Conservation (phyloP, 2,888 invertebrate species). For the Sialis lutaria region DNA sequence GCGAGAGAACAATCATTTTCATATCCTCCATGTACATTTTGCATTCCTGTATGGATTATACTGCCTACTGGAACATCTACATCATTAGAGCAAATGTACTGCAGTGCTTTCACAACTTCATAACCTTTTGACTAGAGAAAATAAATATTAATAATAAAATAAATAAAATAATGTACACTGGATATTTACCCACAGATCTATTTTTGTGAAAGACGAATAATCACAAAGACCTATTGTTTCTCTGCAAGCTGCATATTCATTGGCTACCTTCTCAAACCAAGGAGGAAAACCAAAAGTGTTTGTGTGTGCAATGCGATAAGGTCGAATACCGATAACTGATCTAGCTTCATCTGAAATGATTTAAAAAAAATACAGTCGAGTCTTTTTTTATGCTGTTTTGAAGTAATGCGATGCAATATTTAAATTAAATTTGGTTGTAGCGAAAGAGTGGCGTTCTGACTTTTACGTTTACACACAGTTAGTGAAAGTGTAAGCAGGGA, state of each 20-base stretch:
- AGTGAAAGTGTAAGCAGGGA: too few relatives aligned
- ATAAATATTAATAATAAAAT: constrained; percentile 5
- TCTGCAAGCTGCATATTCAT: constrained; percentile 85
- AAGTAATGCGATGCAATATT: not conserved
- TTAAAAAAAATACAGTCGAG: constrained; percentile 5
- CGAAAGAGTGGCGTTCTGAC: not conserved
- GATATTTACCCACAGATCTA: constrained; percentile 67
- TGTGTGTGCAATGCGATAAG: constrained; percentile 56
- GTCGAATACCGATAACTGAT: constrained; percentile 28
- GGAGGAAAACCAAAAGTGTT: constrained; percentile 80
- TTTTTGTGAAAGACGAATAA: constrained; percentile 94
- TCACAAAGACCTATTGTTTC: constrained; percentile 87
- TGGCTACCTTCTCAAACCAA: constrained; percentile 79
- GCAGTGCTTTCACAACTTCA: constrained; percentile 78
- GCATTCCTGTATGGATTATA: constrained; percentile 96
- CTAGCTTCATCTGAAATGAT: constrained; percentile 13
- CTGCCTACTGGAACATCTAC: constrained; percentile 86
- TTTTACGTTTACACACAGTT: not conserved
- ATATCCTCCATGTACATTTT: constrained; percentile 85
- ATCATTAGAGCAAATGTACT: constrained; percentile 89
- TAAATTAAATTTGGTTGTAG: not conserved
- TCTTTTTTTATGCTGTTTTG: constrained; percentile 1
- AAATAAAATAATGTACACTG: constrained; percentile 1
- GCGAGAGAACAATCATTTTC: constrained; percentile 96
- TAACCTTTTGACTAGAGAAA: constrained; percentile 54